A percentile compares a stretch with the other conserved stretches of the same genome.
Conservation (phyloP, 2,113 vertebrate species). For the Ariopsis seemanni region DNA sequence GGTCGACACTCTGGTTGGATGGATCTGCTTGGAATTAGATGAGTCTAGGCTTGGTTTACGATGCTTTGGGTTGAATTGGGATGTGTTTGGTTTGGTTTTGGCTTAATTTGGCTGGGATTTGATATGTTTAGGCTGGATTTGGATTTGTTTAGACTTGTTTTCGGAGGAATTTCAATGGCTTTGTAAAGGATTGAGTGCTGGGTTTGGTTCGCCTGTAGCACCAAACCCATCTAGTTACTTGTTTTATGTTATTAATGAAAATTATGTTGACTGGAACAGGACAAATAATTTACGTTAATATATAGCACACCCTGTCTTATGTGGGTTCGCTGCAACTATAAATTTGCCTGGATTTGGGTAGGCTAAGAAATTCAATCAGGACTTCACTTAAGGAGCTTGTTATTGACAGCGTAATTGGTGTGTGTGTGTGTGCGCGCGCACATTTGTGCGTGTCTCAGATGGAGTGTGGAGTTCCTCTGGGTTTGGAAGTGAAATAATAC, state of each 20-base stretch:
- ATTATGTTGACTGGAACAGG: not conserved
- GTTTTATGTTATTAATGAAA: not conserved
- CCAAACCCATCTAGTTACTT: not conserved
- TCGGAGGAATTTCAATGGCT: not conserved
- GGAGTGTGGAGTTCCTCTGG: conserved; percentile 4
- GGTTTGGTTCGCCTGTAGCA: not conserved
- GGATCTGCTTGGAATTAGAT: not conserved
- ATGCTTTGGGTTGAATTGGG: not conserved
- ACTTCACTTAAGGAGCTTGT: not conserved
- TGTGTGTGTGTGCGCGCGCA: not conserved
- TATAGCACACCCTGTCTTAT: not conserved
- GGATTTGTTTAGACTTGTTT: not conserved
- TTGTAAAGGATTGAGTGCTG: not conserved
- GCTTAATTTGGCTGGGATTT: not conserved
- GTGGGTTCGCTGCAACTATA: not conserved
- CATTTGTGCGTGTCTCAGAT: not conserved
- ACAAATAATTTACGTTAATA: not conserved
- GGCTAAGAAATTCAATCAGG: not conserved
- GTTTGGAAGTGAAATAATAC: conserved; percentile 17
- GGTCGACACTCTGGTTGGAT: not conserved
- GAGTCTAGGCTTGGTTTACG: not conserved
- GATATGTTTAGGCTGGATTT: not conserved
- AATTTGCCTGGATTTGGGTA: not conserved
- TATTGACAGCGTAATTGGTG: conserved; percentile 7
- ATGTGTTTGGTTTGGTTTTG: not conserved